Evolutionary conservation across 2,888 invertebrate species (phyloP).

Genomic region (Nomada ferruginata): DNA sequence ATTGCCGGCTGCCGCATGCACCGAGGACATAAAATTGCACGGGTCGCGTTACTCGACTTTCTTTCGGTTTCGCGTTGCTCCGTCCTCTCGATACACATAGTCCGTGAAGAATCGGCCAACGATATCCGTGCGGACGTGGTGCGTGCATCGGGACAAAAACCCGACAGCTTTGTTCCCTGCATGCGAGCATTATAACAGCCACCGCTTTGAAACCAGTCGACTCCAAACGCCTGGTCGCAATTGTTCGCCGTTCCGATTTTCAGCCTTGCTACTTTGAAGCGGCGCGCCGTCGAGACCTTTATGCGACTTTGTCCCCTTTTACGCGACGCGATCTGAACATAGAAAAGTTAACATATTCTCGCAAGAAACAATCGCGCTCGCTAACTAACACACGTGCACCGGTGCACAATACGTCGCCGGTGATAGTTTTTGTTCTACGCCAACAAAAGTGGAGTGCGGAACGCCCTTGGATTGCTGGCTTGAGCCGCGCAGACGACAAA

Average conservation of each 20-base stretch:
- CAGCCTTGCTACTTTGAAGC: conserved; percentile 8
- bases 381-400: not conserved
- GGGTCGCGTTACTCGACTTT: conserved; percentile 31
- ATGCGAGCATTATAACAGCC: conserved; percentile 26
- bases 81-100: not conserved
- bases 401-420: not conserved
- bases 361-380: conserved; percentile 5
- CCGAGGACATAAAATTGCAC: conserved; percentile 30
- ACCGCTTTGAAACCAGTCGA: not conserved
- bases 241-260: conserved; percentile 22
- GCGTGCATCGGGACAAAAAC: conserved; percentile 31
- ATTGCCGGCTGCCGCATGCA: conserved; percentile 34
- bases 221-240: not conserved
- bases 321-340: conserved; percentile 1
- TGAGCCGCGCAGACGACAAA: too few relatives aligned
- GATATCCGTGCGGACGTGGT: conserved; percentile 12
- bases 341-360: conserved; percentile 14
- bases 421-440: not conserved
- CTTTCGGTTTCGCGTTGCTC: conserved; percentile 8
- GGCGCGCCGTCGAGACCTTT: conserved; percentile 1
- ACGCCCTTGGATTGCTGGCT: not conserved
- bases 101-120: not conserved
- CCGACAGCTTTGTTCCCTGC: conserved; percentile 27
- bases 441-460: not conserved
- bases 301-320: conserved; percentile 11